Base-by-base conservation (phyloP, 2,113 vertebrate species). In the Tachysurus vachellii region DNA sequence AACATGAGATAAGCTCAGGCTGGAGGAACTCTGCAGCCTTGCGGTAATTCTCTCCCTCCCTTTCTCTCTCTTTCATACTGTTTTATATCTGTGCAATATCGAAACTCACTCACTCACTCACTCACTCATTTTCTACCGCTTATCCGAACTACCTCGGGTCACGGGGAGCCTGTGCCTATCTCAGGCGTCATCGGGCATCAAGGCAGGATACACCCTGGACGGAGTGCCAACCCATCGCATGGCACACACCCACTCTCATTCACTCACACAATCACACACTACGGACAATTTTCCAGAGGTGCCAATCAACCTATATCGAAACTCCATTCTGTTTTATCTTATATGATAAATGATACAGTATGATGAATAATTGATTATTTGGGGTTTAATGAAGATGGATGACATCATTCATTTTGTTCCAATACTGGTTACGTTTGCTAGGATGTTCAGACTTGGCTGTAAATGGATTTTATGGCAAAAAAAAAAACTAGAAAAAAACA, bases 1-100 rank as follows among this genome's bases (percentile, higher is more conserved):
- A 76, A 61, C 31, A 19, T 47, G 59, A 83, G 83, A 62, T n/a
- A 26, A 21, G 8, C 82, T 85, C n/a, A 17, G 42, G 28, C 64
- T 73, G 75, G 11, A 73, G 50, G 36, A n/a, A 84, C 66, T 84
- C 61, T 56, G 76, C 80, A 83, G 80, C 73, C n/a, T 82, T 64
- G 57, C 53, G 7, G 17, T 79, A 23, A 42, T 87, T 84, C 44
- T 31, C n/a, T 79, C 31, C 47, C 36, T 86, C 26, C 28, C 21
- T 64, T 5, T 68, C 28, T 73, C 44, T 31, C 23, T 44, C 17
- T 0, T 59, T 80, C 79, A 13, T 0, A 21, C 1, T 57, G 53
- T 80, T 14, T 57, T 57, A 2, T 11, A 23, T 54, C 26, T 79
- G 73, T 26, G 10, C 73, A 50, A 76, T 70, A 13, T 75, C 23